Conservation (phyloP, 2,797 vertebrate genomes). For the Pseudochaenichthys georgianus region DNA sequence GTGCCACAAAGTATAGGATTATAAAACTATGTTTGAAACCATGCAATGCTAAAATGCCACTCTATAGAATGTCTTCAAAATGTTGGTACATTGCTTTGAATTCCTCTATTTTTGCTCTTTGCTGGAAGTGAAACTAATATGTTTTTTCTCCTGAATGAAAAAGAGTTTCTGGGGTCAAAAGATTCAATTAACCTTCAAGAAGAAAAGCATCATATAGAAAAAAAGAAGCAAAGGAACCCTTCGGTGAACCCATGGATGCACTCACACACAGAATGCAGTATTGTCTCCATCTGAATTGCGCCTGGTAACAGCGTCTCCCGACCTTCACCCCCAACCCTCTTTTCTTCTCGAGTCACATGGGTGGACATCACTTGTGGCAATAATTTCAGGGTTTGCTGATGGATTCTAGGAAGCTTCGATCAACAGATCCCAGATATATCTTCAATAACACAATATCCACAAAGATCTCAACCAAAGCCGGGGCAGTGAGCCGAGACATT, state of each 20-base stretch:
- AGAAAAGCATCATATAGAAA: constrained; percentile 63
- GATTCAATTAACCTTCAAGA: constrained; percentile 84
- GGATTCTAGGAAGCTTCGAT: constrained; percentile 30
- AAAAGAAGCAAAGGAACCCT: constrained; percentile 48
- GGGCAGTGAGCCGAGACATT: neutral
- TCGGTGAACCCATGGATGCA: constrained; percentile 42
- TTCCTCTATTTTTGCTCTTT: constrained; percentile 54
- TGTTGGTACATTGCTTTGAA: constrained; percentile 29
- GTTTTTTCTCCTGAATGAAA: constrained; percentile 47
- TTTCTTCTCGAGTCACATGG: constrained; percentile 30
- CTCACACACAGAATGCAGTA: constrained; percentile 29
- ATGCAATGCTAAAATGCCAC: constrained; percentile 26
- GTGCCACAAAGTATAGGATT: neutral
- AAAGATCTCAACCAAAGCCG: constrained; percentile 24
- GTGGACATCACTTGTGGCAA: constrained; percentile 34
- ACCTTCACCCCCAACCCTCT: neutral
- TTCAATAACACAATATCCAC: constrained; percentile 7
- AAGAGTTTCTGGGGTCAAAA: constrained; percentile 75
- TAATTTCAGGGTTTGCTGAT: constrained; percentile 55
- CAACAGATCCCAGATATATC: constrained; percentile 35
- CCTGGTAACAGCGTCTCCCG: constrained; percentile 37
- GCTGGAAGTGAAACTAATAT: constrained; percentile 50
- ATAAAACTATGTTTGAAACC: neutral
- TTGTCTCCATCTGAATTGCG: constrained; percentile 56
- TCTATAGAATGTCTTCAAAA: constrained; percentile 2